These are phyloP conservation scores for Mastigias papua DNA, from an alignment of 30 jellyfish, hydroid and myxozoan species.

Conservation along the genomic window DNA sequence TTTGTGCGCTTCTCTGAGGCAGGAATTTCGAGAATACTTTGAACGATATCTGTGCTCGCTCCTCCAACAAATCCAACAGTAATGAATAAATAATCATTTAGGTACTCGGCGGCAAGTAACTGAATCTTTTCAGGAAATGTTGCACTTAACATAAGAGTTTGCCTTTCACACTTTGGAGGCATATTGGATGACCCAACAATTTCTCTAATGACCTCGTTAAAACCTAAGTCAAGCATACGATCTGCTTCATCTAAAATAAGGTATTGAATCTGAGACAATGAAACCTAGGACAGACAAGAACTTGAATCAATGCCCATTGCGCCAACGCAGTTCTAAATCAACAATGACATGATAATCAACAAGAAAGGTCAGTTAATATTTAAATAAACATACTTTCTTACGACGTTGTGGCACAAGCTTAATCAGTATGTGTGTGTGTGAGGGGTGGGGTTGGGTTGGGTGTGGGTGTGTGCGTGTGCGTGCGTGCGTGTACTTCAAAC, in stretches of 20 bases:
- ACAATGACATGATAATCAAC: background rate
- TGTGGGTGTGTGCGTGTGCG: no score
- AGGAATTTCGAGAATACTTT: slow-evolving; percentile 78
- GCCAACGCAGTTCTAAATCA: no score
- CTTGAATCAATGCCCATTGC: no score
- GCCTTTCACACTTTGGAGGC: slow-evolving; percentile 78
- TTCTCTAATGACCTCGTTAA: slow-evolving; percentile 67
- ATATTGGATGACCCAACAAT: slow-evolving; percentile 57
- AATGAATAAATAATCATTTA: slow-evolving; percentile 81
- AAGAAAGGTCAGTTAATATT: no score
- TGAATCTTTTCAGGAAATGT: slow-evolving; percentile 97
- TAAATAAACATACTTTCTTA: no score
- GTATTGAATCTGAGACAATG: slow-evolving; percentile 76
- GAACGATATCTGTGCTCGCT: slow-evolving; percentile 89
- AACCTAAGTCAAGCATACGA: slow-evolving; percentile 98
- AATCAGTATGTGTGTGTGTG: no score
- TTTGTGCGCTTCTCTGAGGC: slow-evolving; percentile 85
- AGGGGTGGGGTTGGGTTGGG: no score
- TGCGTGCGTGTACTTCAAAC: no score
- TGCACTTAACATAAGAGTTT: slow-evolving; percentile 97
- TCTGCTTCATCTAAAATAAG: slow-evolving; percentile 97
- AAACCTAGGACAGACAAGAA: slow-evolving; percentile 43
- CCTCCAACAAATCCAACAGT: slow-evolving; percentile 98
- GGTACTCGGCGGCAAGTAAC: slow-evolving; percentile 85
- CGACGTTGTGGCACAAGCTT: no score